Evolutionary conservation across 1,140 invertebrate genomes (phyloP).

Genomic region (Drosophila pallidifrons): DNA sequence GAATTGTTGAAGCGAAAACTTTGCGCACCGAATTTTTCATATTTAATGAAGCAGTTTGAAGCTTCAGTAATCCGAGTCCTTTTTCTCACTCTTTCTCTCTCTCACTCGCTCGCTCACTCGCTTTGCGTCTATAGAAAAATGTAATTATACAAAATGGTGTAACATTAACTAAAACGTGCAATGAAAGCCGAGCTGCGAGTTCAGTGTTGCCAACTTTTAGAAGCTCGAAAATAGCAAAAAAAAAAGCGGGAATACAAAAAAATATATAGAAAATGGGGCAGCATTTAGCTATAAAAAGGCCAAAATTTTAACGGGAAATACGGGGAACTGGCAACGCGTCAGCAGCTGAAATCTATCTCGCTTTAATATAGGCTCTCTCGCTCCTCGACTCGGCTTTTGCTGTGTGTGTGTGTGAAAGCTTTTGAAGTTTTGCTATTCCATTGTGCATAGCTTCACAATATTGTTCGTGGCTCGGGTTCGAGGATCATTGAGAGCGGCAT

Average conservation of each 20-base stretch:
- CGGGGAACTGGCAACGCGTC: not conserved
- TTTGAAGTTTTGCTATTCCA: conserved; percentile 61
- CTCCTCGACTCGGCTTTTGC: not conserved
- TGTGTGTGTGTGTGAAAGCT: conserved; percentile 33
- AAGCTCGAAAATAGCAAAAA: not conserved
- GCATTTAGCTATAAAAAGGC: conserved; percentile 4
- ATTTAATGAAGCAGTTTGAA: conserved; percentile 68
- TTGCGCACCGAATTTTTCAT: conserved; percentile 5
- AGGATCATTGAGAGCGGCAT: conserved; percentile 1
- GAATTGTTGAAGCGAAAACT: conserved; percentile 15
- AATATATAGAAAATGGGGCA: not conserved
- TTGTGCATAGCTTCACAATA: conserved; percentile 24
- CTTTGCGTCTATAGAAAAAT: conserved; percentile 58
- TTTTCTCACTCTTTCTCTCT: not conserved
- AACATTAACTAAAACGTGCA: conserved; percentile 74
- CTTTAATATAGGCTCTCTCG: not conserved
- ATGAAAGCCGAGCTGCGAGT: conserved; percentile 23
- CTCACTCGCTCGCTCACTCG: too few species aligned
- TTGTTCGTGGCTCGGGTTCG: not conserved
- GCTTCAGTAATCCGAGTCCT: conserved; percentile 18
- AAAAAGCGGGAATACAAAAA: not conserved
- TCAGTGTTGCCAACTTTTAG: conserved; percentile 13
- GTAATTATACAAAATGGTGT: conserved; percentile 78
- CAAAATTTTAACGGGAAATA: not conserved
- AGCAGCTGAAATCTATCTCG: not conserved